Conservation (phyloP, 2,888 invertebrate species). For the Sylvicola fuscatus region DNA sequence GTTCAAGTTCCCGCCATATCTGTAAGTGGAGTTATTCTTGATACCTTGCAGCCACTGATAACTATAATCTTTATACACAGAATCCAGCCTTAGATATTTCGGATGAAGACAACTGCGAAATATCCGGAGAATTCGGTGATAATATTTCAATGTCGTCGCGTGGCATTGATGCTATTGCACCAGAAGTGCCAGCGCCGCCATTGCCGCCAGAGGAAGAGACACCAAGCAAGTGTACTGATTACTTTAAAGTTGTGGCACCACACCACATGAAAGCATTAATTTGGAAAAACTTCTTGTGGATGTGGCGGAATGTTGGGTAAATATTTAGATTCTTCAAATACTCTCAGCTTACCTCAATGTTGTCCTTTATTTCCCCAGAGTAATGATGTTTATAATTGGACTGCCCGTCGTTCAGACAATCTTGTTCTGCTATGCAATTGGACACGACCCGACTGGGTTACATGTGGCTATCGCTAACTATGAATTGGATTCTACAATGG, state of each 20-base stretch:
- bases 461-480: slow-evolving; percentile 63
- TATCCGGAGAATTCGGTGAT: slow-evolving; percentile 74
- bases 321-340: background rate
- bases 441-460: slow-evolving; percentile 63
- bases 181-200: slow-evolving; percentile 31
- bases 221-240: slow-evolving; percentile 30
- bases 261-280: slow-evolving; percentile 62
- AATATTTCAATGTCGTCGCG: slow-evolving; percentile 61
- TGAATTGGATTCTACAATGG: slow-evolving; percentile 36
- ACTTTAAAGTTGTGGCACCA: slow-evolving; percentile 40
- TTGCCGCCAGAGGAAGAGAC: slow-evolving; percentile 49
- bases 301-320: slow-evolving; percentile 67
- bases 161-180: slow-evolving; percentile 39
- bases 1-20: slow-evolving; percentile 32
- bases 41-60: background rate
- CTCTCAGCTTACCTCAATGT: background rate
- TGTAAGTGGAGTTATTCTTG: background rate
- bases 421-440: slow-evolving; percentile 73
- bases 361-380: slow-evolving; percentile 25
- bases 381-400: slow-evolving; percentile 67
- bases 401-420: slow-evolving; percentile 72
- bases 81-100: slow-evolving; percentile 45
- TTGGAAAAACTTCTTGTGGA: slow-evolving; percentile 76
- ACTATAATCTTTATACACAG: slow-evolving; percentile 11
- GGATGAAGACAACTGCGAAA: slow-evolving; percentile 49